Conservation (phyloP, 2,113 vertebrate species). For the Thalassarche chlororhynchos region DNA sequence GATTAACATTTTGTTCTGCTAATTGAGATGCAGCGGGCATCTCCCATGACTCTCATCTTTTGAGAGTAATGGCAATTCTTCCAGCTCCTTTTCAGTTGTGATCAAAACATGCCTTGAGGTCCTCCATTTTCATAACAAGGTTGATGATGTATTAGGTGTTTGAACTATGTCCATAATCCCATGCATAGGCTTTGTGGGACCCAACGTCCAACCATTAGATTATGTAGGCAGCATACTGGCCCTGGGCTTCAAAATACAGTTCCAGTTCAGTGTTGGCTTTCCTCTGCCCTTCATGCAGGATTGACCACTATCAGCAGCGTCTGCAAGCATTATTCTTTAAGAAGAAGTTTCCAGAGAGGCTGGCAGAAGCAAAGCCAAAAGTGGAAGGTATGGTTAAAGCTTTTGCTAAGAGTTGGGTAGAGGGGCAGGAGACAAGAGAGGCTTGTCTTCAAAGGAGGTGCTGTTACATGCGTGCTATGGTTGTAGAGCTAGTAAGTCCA, state of each 20-base stretch:
- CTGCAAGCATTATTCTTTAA: slow-evolving; percentile 95
- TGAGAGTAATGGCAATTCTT: neutral
- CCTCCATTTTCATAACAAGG: neutral
- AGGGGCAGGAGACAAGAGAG: neutral
- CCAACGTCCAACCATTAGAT: neutral
- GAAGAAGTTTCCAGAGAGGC: slow-evolving; percentile 93
- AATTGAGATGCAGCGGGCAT: neutral
- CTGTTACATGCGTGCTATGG: neutral
- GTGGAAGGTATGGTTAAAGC: slow-evolving; percentile 83
- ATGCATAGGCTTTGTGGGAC: neutral
- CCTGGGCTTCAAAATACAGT: neutral
- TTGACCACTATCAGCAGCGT: slow-evolving; percentile 94
- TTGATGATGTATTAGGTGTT: neutral
- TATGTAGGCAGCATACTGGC: neutral
- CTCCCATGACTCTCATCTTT: neutral
- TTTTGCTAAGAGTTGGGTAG: neutral
- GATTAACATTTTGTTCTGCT: neutral
- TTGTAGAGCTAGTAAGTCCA: neutral
- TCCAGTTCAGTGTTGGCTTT: neutral
- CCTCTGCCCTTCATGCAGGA: slow-evolving; percentile 71
- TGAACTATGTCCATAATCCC: neutral
- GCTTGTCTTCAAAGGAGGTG: neutral
- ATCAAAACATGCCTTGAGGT: neutral
- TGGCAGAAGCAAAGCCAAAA: slow-evolving; percentile 91
- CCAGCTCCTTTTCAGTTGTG: neutral